A percentile compares a stretch with the other conserved stretches of the same genome.
Evolutionary conservation across 2,888 invertebrate genomes (phyloP).

Genomic region (Aleiodes leptofemur): DNA sequence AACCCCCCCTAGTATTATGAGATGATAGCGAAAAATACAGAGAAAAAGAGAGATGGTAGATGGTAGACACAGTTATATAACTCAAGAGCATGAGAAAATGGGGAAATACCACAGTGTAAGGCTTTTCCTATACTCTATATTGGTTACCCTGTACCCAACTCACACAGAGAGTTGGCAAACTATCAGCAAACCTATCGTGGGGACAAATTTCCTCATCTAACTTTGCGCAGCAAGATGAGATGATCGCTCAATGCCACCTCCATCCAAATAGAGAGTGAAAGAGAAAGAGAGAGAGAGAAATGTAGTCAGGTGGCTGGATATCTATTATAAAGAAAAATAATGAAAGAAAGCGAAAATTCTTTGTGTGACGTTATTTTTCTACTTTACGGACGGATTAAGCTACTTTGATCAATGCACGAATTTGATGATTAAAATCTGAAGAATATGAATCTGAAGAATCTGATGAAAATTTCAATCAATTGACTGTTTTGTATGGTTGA

Average conservation of each 20-base stretch:
- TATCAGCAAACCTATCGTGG: conserved; percentile 72
- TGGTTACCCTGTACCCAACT: conserved; percentile 7
- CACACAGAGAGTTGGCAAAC: conserved; percentile 66
- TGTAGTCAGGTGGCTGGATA: not conserved
- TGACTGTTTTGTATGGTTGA: no score
- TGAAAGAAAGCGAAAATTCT: conserved; percentile 41
- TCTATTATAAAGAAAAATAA: conserved; percentile 35
- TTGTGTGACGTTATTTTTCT: not conserved
- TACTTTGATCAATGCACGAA: no score
- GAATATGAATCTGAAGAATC: no score
- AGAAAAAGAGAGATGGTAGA: not conserved
- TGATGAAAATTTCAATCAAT: no score
- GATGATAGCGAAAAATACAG: conserved; percentile 8
- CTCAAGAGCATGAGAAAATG: conserved; percentile 38
- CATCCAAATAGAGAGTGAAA: conserved; percentile 40
- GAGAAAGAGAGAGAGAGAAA: conserved; percentile 7
- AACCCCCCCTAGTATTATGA: not conserved
- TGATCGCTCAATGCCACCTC: conserved; percentile 73
- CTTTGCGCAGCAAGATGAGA: conserved; percentile 73
- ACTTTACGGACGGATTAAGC: no score
- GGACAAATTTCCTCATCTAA: conserved; percentile 75
- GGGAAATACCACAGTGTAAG: conserved; percentile 51
- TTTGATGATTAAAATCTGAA: no score
- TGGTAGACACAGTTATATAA: conserved; percentile 5
- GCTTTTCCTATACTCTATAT: conserved; percentile 28